A percentile compares a stretch with the other conserved stretches of the same genome.
phyloP scores from a whole-genome alignment of 2,888 invertebrate genomes.

The Drosophila fungiperda region DNA sequence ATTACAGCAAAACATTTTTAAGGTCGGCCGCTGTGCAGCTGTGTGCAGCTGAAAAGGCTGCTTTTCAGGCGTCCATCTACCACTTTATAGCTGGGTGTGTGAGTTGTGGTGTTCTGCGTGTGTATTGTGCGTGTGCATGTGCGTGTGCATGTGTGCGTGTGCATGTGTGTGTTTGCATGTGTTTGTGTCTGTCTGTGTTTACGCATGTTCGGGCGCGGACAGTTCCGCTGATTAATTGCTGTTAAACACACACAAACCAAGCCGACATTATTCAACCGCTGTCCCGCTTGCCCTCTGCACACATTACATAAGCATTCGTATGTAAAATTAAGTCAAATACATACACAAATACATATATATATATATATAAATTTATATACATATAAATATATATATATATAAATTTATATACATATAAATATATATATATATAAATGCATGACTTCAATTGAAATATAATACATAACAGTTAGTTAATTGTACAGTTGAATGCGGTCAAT shows the following conservation, averaged over 20 bases:
- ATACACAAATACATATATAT: background rate
- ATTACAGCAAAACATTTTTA: constrained; percentile 79
- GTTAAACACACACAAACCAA: constrained; percentile 70
- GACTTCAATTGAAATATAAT: constrained; percentile 22
- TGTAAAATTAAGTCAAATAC: constrained; percentile 4
- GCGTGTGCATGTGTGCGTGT: constrained; percentile 11
- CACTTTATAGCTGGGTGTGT: constrained; percentile 30
- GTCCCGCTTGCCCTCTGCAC: constrained; percentile 31
- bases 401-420: background rate
- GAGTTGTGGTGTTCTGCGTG: constrained; percentile 5
- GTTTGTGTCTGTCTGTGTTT: constrained; percentile 52
- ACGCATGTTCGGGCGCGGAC: constrained; percentile 80
- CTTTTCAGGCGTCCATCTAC: constrained; percentile 50
- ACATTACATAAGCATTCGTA: constrained; percentile 33
- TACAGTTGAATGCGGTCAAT: constrained; percentile 20
- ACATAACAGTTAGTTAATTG: background rate
- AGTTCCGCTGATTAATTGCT: constrained; percentile 80
- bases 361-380: too few species aligned
- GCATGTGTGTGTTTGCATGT: constrained; percentile 11
- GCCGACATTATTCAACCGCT: constrained; percentile 64
- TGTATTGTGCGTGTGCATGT: constrained; percentile 15
- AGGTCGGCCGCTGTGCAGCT: constrained; percentile 57
- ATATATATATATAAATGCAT: background rate
- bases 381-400: background rate
- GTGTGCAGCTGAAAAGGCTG: constrained; percentile 43